These are phyloP conservation scores for Myathropa florea DNA, from an alignment of 2,888 invertebrate species.

Conservation along the genomic window DNA sequence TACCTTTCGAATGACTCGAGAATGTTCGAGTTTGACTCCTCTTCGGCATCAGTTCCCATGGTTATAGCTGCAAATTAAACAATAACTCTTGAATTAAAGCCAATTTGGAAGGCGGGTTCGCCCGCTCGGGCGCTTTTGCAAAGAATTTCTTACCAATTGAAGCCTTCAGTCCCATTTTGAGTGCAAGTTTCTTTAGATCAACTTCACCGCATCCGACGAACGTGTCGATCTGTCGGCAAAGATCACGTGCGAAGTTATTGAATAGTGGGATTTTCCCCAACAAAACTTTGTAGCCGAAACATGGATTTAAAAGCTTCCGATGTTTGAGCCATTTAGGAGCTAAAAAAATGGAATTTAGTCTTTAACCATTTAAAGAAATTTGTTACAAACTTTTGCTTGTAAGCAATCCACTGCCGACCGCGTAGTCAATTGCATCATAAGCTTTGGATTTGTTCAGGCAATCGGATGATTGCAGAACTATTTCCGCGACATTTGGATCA, in stretches of 20 bases:
- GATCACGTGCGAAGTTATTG: slow-evolving; percentile 72
- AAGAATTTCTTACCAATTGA: neutral
- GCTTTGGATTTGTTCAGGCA: neutral
- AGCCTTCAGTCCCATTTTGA: neutral
- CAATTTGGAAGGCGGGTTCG: too few relatives aligned
- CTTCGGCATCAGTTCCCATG: too few relatives aligned
- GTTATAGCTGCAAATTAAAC: too few relatives aligned
- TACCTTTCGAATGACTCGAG: too few relatives aligned
- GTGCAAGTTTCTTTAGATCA: slow-evolving; percentile 70
- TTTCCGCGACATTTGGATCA: neutral
- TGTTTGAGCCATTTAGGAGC: neutral
- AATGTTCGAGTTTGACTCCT: too few relatives aligned
- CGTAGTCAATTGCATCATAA: neutral
- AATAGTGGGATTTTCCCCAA: slow-evolving; percentile 76
- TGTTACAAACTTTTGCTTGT: neutral
- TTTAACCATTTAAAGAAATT: neutral
- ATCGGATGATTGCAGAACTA: neutral
- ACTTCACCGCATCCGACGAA: slow-evolving; percentile 63
- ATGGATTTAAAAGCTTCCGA: slow-evolving; percentile 74
- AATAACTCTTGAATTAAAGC: too few relatives aligned
- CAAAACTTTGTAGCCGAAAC: slow-evolving; percentile 76
- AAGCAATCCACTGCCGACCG: neutral
- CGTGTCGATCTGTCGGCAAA: neutral
- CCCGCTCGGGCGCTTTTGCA: too few relatives aligned
- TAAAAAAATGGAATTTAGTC: neutral